Conservation (phyloP, 2,797 vertebrate species). For the Tokudaia muenninki region DNA sequence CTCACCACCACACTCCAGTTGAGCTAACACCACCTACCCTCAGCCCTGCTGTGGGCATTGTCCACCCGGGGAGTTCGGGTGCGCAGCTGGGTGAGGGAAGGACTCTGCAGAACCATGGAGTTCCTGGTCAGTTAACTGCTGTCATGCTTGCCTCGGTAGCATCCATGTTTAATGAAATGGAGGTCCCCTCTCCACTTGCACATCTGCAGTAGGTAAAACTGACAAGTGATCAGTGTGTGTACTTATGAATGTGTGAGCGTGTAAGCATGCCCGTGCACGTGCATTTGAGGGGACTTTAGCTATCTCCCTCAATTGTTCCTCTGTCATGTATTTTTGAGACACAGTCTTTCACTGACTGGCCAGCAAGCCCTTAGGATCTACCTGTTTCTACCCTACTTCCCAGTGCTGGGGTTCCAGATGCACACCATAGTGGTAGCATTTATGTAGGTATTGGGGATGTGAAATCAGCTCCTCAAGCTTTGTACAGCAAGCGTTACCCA, state of each 20-base stretch:
- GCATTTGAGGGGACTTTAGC: not conserved
- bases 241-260: not conserved
- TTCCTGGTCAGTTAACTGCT: not conserved
- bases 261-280: too few species aligned
- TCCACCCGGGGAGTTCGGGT: not conserved
- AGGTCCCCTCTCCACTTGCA: not conserved
- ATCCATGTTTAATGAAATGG: not conserved
- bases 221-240: not conserved
- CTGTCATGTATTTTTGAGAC: not conserved
- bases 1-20: too few species aligned
- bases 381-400: not conserved
- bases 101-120: too few species aligned
- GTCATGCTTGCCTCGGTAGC: accelerated
- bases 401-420: not conserved
- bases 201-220: not conserved
- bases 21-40: not conserved
- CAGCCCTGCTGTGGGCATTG: not conserved
- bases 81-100: not conserved
- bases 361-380: not conserved
- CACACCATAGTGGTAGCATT: accelerated
- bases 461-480: not conserved
- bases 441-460: not conserved
- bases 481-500: not conserved
- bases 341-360: not conserved
- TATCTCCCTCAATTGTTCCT: not conserved